phyloP scores from a whole-genome alignment of 1,140 invertebrate genomes.

The Hypothenemus hampei region DNA sequence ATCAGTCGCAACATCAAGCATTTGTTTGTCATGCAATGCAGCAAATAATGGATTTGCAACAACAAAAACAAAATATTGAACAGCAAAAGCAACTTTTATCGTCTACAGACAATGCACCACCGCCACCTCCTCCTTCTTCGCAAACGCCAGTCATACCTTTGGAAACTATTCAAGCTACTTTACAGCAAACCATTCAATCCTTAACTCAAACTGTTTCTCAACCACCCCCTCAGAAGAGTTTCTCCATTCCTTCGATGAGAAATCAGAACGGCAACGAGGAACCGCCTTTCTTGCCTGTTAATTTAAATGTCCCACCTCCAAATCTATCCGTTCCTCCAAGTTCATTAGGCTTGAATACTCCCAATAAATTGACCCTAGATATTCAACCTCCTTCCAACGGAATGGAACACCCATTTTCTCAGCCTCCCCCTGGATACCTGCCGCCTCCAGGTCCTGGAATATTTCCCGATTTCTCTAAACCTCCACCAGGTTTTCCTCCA shows the following conservation, averaged over 20 bases:
- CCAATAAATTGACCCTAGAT: constrained; percentile 1
- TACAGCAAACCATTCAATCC: constrained; percentile 38
- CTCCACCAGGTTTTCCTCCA: constrained; percentile 71
- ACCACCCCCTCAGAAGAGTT: constrained; percentile 22
- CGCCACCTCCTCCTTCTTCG: constrained; percentile 31
- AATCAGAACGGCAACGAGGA: neutral
- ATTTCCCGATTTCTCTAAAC: constrained; percentile 77
- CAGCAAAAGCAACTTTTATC: constrained; percentile 52
- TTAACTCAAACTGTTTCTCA: constrained; percentile 25
- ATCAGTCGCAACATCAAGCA: constrained; percentile 91
- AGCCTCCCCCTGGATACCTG: constrained; percentile 52
- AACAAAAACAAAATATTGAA: constrained; percentile 72
- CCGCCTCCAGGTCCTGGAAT: constrained; percentile 51
- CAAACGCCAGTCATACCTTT: constrained; percentile 32
- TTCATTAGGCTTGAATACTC: constrained; percentile 3
- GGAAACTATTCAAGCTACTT: constrained; percentile 36
- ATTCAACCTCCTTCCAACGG: constrained; percentile 33
- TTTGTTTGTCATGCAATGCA: constrained; percentile 87
- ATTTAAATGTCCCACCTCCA: constrained; percentile 21
- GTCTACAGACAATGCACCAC: constrained; percentile 40
- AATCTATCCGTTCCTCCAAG: constrained; percentile 1
- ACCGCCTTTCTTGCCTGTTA: neutral
- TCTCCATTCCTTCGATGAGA: constrained; percentile 11
- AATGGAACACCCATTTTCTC: constrained; percentile 46
- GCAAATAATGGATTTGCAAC: constrained; percentile 78